A percentile compares a stretch with the other conserved stretches of the same genome.
Evolutionary conservation across 2,113 vertebrate genomes (phyloP).

Genomic region (Danionella cerebrum): DNA sequence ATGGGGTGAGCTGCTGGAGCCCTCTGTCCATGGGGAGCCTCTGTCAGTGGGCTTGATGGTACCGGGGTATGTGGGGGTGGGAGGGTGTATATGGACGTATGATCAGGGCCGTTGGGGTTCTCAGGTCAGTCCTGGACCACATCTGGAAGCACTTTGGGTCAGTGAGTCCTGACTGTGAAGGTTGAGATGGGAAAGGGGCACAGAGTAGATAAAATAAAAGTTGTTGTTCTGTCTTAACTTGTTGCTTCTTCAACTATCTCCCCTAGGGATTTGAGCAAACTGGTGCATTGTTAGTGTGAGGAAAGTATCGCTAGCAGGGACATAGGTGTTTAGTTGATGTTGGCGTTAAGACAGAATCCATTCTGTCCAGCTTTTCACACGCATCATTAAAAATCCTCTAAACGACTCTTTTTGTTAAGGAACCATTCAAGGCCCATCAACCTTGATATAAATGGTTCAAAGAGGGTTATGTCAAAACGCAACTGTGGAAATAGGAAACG

Average conservation of each 20-base stretch:
- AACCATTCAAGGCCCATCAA: slow-evolving; percentile 30
- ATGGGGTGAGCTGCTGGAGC: slow-evolving; percentile 40
- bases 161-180: slow-evolving; percentile 39
- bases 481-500: slow-evolving; percentile 26
- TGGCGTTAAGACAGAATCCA: neutral
- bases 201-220: slow-evolving; percentile 32
- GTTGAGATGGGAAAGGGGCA: slow-evolving; percentile 31
- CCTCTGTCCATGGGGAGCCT: slow-evolving; percentile 40
- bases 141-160: slow-evolving; percentile 53
- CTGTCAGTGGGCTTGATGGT: slow-evolving; percentile 22
- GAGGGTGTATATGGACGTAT: slow-evolving; percentile 23
- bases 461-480: slow-evolving; percentile 20
- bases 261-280: too few species aligned
- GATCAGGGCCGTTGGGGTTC: slow-evolving; percentile 23
- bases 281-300: too few species aligned
- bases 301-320: too few species aligned
- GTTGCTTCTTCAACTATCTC: neutral
- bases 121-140: slow-evolving; percentile 37
- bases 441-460: slow-evolving; percentile 26
- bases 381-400: slow-evolving; percentile 16
- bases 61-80: too few species aligned
- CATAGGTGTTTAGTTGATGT: slow-evolving; percentile 7
- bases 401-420: slow-evolving; percentile 17
- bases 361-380: slow-evolving; percentile 17
- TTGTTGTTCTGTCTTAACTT: slow-evolving; percentile 10